phyloP scores from a whole-genome alignment of 2,113 vertebrate species.

The Picathartes gymnocephalus region DNA sequence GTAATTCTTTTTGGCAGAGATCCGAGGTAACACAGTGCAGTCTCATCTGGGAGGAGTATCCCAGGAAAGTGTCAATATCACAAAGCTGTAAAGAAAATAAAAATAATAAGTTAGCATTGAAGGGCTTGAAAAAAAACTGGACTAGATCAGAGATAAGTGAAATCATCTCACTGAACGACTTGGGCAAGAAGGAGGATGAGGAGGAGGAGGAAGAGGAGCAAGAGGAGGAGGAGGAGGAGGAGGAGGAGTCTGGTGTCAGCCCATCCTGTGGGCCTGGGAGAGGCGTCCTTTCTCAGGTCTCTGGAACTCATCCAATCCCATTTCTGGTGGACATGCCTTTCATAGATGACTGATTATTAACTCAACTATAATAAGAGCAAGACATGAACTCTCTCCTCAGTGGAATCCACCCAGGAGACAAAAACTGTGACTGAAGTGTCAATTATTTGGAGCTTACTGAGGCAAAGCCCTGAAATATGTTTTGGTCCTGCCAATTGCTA shows the following conservation, averaged over 20 bases:
- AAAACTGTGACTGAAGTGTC: background rate
- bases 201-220: rapidly evolving
- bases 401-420: background rate
- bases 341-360: background rate
- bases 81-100: background rate
- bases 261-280: background rate
- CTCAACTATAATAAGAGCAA: background rate
- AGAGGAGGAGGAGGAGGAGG: rapidly evolving
- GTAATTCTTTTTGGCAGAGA: conserved; percentile 11
- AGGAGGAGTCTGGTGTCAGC: background rate
- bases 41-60: background rate
- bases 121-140: background rate
- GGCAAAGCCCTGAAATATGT: background rate
- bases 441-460: background rate
- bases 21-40: background rate
- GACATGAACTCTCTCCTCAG: background rate
- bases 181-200: background rate
- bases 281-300: background rate
- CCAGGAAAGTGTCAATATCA: conserved; percentile 1
- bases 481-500: background rate
- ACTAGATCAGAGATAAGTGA: background rate
- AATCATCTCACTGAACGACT: background rate
- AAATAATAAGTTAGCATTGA: background rate
- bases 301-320: background rate
- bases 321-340: background rate